These are phyloP conservation scores for Elephantulus edwardii DNA, from an alignment of 2,113 vertebrate genomes.

Conservation along the genomic window DNA sequence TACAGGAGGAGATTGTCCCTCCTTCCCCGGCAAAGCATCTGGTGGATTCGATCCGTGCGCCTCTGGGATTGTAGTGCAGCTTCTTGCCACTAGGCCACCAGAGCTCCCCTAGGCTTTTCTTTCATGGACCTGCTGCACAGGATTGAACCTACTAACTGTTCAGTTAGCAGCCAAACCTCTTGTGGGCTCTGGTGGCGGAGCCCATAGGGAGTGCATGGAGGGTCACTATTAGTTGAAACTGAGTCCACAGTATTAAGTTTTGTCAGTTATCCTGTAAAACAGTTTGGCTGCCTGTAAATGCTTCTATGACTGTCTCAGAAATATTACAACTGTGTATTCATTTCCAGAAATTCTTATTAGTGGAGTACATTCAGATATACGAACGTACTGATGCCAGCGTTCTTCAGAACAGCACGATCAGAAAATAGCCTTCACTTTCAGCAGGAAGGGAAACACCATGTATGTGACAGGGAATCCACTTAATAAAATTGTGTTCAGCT, in stretches of 20 bases:
- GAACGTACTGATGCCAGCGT: constrained; percentile 34
- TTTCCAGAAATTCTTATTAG: constrained; percentile 51
- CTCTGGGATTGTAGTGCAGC: too few relatives aligned
- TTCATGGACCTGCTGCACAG: background rate
- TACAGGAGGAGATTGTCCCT: too few relatives aligned
- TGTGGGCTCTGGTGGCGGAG: too few relatives aligned
- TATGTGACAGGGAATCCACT: constrained; percentile 44
- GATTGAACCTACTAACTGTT: background rate
- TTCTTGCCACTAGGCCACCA: too few relatives aligned
- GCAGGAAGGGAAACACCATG: background rate
- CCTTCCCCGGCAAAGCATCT: too few relatives aligned
- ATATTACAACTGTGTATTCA: constrained; percentile 58
- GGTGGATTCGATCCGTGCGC: too few relatives aligned
- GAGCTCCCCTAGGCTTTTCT: too few relatives aligned
- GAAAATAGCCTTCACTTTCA: constrained; percentile 27
- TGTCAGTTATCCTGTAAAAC: constrained; percentile 33
- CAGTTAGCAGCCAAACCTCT: background rate
- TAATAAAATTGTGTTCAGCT: constrained; percentile 44
- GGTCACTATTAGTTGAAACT: background rate
- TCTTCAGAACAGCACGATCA: constrained; percentile 48
- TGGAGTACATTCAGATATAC: constrained; percentile 43
- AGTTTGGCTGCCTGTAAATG: constrained; percentile 38
- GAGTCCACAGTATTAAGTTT: too few relatives aligned
- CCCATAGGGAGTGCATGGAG: too few relatives aligned
- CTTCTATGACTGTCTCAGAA: constrained; percentile 45